Base-by-base conservation (phyloP, 2,797 vertebrate genomes). In the Ficedula albicollis region DNA sequence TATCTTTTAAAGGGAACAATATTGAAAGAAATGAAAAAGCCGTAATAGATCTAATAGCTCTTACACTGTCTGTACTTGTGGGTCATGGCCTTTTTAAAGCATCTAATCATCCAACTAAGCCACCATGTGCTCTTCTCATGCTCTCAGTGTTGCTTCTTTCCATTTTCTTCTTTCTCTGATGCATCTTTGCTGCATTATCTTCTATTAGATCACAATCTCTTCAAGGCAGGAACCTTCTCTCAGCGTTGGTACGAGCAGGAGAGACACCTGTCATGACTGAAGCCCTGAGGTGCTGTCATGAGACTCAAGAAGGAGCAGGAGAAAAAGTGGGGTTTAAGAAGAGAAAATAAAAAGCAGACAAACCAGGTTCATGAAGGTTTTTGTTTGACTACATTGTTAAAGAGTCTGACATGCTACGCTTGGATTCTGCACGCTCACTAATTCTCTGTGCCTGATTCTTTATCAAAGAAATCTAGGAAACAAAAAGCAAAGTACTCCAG, bases 401-500 rank as follows among this genome's bases (percentile, higher is more conserved):
- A 84, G 7, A 19, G 22, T 36, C 70, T 79, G 59, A 43, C 0
- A 0, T 51, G 19, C 23, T 80, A 41, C 0, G 0, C 73, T 52
- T 56, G 67, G 34, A 22, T 56, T 41, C 27, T 36, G 7, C 4
- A 0, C 11, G 30, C 25, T 64, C 75, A 32, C 44, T 32, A 54
- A 54, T 52, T 43, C 34, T 76, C 43, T 38, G 6, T 63, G 20
- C 17, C 30, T 59, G 3, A 51, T 11, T 30, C 59, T 16, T 82
- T 30, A 34, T 70, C 38, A 79, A 73, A 76, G 30, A 70, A 25
- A 25, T 25, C 18, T 0, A 67, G 25, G 19, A 44, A 69, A 55
- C 18, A 68, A 48, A 82, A 92, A 62, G 1, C 19, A 80, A 69
- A 90, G 38, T 19, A 7, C 17, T 41, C 16, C 27, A 49, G 11